Base-by-base conservation (phyloP, 1,140 invertebrate genomes). In the Phthorimaea operculella region DNA sequence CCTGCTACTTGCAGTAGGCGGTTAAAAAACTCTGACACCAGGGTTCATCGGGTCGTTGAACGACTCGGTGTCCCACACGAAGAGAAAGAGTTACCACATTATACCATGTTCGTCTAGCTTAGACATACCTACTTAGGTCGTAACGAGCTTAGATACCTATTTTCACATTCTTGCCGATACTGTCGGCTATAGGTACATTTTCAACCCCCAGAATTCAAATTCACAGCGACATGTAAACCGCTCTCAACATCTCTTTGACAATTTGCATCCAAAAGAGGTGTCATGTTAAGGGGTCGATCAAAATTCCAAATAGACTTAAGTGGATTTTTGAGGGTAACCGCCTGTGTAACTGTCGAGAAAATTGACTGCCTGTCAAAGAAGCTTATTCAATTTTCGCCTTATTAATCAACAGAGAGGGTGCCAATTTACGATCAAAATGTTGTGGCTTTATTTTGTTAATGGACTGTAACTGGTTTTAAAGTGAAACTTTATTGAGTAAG, bases 271-370 rank as follows among this genome's bases (percentile, higher is more conserved):
- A 67, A 82, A 83, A 83, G 82, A 76, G 74, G 76, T 84, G 81
- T 82, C 81, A 79, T 78, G 76, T 74, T 58, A 51, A 14, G 66
- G 76, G 74, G 78, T 81, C 74, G 76, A 84, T 84, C 72, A 81
- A 84, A 84, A 84, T 80, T 82, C 81, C 76, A 82, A 84, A 82
- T 81, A 74, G 76, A 81, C 73, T 69, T 77, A 84, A 83, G 78
- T 83, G 79, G 72, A 81, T 84, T 84, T 83, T 83, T 79, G 62
- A 72, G 81, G 81, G 79, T 54, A 59, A 54, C 58, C 55, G 50
- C 39, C 58, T 51, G 68, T 62, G 66, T 74, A 78, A 79, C 59
- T 67, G 79, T 55, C 57, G 70, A 67, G 72, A 76, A 80, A 83
- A 84, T 84, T 82, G 79, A 81, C 21, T 60, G 21, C 21, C 79